These are phyloP conservation scores for Frieseomelitta varia DNA, from an alignment of 1,140 invertebrate genomes.

Conservation along the genomic window DNA sequence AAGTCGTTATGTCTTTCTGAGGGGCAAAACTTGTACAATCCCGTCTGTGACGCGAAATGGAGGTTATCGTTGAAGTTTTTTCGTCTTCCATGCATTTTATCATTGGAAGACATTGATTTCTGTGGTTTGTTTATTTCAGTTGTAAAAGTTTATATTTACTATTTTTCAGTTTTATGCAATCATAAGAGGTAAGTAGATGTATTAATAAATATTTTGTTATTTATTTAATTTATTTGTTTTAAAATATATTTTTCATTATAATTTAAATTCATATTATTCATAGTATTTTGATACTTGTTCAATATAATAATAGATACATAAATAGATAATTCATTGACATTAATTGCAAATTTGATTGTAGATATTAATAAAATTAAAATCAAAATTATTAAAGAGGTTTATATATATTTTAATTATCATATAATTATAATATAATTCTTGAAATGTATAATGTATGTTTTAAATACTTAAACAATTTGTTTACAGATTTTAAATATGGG, in stretches of 20 bases:
- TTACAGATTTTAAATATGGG: conserved; percentile 45
- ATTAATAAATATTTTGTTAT: background rate
- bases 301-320: background rate
- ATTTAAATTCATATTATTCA: background rate
- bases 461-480: background rate
- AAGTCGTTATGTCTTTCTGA: conserved; percentile 50
- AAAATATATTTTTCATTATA: background rate
- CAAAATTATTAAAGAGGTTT: background rate
- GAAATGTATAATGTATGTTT: background rate
- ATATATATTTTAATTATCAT: background rate
- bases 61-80: conserved; percentile 15
- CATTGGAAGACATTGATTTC: background rate
- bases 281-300: background rate
- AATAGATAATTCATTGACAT: background rate
- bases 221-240: background rate
- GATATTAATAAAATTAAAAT: background rate
- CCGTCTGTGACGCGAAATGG: conserved; percentile 22
- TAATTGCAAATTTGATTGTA: background rate
- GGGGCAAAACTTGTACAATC: background rate
- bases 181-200: conserved; percentile 6
- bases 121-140: background rate
- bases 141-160: background rate
- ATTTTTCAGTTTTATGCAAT: background rate
- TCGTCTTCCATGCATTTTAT: background rate
- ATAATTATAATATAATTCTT: no score